Base-by-base conservation (phyloP, 2,113 vertebrate species). In the Nothobranchius kuhntae region DNA sequence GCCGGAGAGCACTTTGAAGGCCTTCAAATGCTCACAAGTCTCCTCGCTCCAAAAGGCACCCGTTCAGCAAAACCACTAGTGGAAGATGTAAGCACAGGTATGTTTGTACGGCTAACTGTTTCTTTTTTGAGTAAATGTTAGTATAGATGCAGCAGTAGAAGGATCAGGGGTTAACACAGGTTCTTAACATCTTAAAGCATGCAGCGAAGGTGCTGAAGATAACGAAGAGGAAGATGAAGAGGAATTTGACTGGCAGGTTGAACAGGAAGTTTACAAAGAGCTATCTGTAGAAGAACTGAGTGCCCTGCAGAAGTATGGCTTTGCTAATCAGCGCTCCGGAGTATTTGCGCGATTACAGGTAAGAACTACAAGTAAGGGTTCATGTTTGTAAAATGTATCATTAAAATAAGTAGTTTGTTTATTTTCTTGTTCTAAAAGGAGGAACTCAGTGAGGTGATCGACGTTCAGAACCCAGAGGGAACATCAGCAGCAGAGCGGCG, bases 271-370 rank as follows among this genome's bases (percentile, higher is more conserved):
- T 47, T 96, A 93, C 55, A 67, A 82, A 6, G 95, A 96, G 79
- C 69, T 26, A 10, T 77, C 91, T 3, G 93, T 90, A 58, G 83
- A 79, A 58, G 45, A 79, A 14, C 60, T 93, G 14, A 26, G 53
- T 0, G 78, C 67, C 0, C 85, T 92, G 64, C 92, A 92, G 71
- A 67, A 61, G 30, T 99, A 99, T 0, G 98, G 97, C 21, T 99
- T 98, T 67, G 97, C 94, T 65, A 97, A 94, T 81, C 85, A 93
- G 67, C 91, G 94, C 10, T 92, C 93, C 0, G 96, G 95, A 36
- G 96, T 99, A 45, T 95, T 99, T 87, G 86, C 83, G 40, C 89
- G 95, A 59, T 89, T 99, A 63, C 96, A 98, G 95, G 98, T 98
- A 53, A 52, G 62, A 4, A 44, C 13, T 7, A n/a, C 3, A 17